Base-by-base conservation (phyloP, 1,140 invertebrate genomes). In the Platyscapa corneri region DNA sequence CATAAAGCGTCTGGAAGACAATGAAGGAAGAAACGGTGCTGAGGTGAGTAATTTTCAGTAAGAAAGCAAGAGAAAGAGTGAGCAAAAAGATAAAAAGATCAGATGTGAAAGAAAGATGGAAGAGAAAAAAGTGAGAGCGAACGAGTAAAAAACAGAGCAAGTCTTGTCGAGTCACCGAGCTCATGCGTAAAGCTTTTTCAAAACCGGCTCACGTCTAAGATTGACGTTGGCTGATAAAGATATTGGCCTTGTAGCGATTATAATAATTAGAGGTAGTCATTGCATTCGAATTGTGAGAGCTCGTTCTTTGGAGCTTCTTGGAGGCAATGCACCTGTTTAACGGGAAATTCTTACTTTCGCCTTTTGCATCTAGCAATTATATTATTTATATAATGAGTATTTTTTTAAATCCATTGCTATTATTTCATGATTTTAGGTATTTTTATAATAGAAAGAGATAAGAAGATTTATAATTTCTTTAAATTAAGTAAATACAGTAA, bases 1-100 rank as follows among this genome's bases (percentile, higher is more conserved):
- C 70, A 90, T 93, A 60, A 91, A 91, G 37, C 92, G 89, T 49
- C 87, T 92, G 65, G 93, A 93, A 77, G 93, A 93, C 5, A 91
- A 80, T 70, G 93, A 93, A 27, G 92, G 92, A 0, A 92, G 91
- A 56, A 90, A 88, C 74, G 89, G 91, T 78, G 64, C 39, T 5
- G 91, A 93, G 89, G 92, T 93, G 72, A 89, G 87, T 83, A 81
- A 81, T 81, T 67, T 81, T 32, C n/a, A 83, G 34, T 64, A 49
- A 75, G 74, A 46, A 49, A 64, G 56, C 6, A 27, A 64, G 30
- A 42, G 34, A 42, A 39, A 79, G 53, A 49, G 34, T 1, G 56
- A 79, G 56, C n/a, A 64, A 1, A 64, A 32, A 64, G 37, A 65
- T 3, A 34, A 75, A 30, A 72, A 37, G 67, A 39, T 39, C 39